Evolutionary conservation across 2,888 invertebrate genomes (phyloP), one percentile per base, ranked within the genome.

Genomic region (Hymenopus coronatus): DNA sequence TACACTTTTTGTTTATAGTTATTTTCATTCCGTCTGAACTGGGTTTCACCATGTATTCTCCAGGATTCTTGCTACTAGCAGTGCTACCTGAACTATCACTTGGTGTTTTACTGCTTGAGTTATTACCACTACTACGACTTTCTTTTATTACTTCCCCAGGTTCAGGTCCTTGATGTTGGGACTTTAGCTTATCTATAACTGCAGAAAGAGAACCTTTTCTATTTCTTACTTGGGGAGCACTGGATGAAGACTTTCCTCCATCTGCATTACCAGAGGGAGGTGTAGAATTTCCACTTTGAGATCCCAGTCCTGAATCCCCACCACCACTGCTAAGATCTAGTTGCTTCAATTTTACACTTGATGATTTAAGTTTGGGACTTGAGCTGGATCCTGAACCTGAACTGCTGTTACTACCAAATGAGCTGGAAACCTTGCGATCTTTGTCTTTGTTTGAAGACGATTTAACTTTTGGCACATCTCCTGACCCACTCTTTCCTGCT

Each of bases 21-120:
- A 98, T 95, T 93, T 98, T 98, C 94, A 98, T 97, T 6, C 98
- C 98, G 91, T 98, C 98, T 27, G 96, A 96, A 92, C 97, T 97
- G 28, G 97, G 97, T 92, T 98, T 98, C 0, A 98, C 97, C 96
- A 97, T 97, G 92, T 98, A 98, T 92, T 97, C 97, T 0, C 93
- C 93, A 46, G 96, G 96, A 92, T 96, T 96, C 93, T 96, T 96
- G 89, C 93, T 90, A 8, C 85, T 89, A 28, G 91, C 90, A 83
- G 91, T 92, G 89, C 93, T 94, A 2, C 93, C 92, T 25, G 89
- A 83, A 20, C 82, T 82, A 85, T 93, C 93, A 28, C 90, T 91
- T 0, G 92, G 91, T 89, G 93, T 93, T 81, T 91, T 92, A 33
- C 93, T 92, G n/a, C 88, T 88, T 15, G 28, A 92, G 92, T 84